Base-by-base conservation (phyloP, 2,888 invertebrate genomes). In the Catocala sponsa region DNA sequence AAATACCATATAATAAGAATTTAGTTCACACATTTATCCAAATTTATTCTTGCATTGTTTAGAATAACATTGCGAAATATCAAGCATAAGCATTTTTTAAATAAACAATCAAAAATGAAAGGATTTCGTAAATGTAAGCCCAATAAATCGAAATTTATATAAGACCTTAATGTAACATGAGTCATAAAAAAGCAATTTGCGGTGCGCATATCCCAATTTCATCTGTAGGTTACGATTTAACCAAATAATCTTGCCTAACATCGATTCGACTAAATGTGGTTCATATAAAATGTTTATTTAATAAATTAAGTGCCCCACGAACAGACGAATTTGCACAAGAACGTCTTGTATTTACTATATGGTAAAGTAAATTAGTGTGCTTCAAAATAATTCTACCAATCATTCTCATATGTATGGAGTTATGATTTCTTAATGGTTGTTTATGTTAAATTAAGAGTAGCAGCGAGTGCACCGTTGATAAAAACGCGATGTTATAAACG, bases 401-500 rank as follows among this genome's bases (percentile, higher is more conserved):
- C 59, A 58, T 5, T 46, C 33, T 56, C 25, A 55, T 61, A 11
- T 55, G 59, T 52, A 32, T 55, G 62, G 61, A 49, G 25, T 58
- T 60, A 51, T 49, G 58, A 63, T 47, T 41, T 63, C 59, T 59
- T 43, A 68, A 51, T 63, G 49, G 41, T 48, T 65, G 32, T 46
- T 46, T 59, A 42, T 44, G 49, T 53, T 67, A 58, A 42, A 57
- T 51, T 6, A 32, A 70, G 59, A 48, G 51, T 47, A 65, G 60
- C 63, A 68, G 60, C 60, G 55, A 69, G 56, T 70, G 68, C 62
- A 58, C 73, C 76, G 74, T 77, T 81, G 81, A 84, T 81, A 80
- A 82, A 82, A 79, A 88, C 78, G 87, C 88, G 86, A 83, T 86
- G 85, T 85, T 88, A 88, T 88, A 89, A 89, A 81, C 83, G 89